Conservation (phyloP, 2,888 invertebrate genomes). For the Saturnia pavonia region DNA sequence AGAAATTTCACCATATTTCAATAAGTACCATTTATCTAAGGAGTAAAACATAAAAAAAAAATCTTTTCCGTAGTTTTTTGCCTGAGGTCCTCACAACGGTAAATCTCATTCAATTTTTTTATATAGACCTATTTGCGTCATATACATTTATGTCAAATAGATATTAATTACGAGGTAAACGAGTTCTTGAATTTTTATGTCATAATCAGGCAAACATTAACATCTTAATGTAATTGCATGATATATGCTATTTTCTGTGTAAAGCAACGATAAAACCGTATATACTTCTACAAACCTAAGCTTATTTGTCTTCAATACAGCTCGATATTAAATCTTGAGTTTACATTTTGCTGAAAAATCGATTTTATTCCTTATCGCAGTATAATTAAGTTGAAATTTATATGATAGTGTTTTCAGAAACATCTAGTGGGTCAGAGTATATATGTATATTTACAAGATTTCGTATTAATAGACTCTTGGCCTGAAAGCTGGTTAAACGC, state of each 20-base stretch:
- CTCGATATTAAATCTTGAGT: not conserved
- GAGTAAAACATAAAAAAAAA: no score
- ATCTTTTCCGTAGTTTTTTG: no score
- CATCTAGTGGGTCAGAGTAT: not conserved
- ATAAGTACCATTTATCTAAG: no score
- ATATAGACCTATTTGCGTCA: not conserved
- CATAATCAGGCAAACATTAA: not conserved
- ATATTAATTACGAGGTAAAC: no score
- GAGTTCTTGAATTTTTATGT: not conserved
- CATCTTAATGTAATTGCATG: not conserved
- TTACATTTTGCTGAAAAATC: not conserved
- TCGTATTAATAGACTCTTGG: conserved; percentile 1
- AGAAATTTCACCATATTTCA: no score
- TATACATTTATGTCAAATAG: not conserved
- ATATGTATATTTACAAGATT: not conserved
- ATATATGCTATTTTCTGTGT: not conserved
- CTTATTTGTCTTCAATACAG: not conserved
- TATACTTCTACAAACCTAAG: not conserved
- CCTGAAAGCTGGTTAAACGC: not conserved
- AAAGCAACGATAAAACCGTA: not conserved
- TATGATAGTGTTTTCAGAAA: not conserved
- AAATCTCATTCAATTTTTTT: no score
- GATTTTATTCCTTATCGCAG: not conserved
- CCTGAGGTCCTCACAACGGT: no score
- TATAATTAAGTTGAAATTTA: not conserved